Percentiles rank a stretch among this genome's conserved stretches.
These are phyloP conservation scores for Arvicanthis niloticus DNA, from an alignment of 2,113 vertebrate genomes.

Conservation along the genomic window DNA sequence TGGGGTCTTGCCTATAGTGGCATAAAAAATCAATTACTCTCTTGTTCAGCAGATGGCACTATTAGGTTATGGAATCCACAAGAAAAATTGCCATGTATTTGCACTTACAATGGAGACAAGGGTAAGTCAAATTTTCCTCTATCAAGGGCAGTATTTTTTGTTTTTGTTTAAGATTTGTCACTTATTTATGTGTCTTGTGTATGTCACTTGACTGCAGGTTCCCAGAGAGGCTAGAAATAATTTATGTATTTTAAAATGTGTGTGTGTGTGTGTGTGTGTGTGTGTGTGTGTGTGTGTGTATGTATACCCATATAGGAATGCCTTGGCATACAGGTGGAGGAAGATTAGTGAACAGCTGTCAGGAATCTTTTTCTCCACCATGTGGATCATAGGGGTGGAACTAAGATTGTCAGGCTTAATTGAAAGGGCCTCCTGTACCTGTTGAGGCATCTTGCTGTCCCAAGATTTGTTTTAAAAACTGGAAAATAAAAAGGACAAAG, in stretches of 20 bases:
- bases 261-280: background rate
- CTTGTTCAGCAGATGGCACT: constrained; percentile 98
- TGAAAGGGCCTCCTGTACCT: background rate
- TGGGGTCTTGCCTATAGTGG: constrained; percentile 97
- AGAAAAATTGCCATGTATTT: constrained; percentile 95
- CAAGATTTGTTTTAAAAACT: constrained; percentile 43
- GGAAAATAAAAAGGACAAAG: background rate
- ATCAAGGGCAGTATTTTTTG: background rate
- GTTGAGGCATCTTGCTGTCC: background rate
- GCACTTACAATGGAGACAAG: constrained; percentile 94
- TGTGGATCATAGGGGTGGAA: background rate
- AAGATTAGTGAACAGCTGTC: background rate
- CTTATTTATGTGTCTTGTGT: background rate
- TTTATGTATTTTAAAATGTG: background rate
- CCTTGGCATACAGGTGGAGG: background rate
- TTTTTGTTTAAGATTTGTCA: background rate
- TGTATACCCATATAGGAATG: background rate
- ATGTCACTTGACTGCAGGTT: background rate
- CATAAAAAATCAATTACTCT: constrained; percentile 97
- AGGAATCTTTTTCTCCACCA: background rate
- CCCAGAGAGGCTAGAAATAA: background rate
- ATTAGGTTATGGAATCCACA: constrained; percentile 97
- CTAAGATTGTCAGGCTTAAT: background rate
- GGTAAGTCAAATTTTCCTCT: constrained; percentile 85
- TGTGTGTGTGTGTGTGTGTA: background rate